Base-by-base conservation (phyloP, 2,797 vertebrate species). In the Huso huso region DNA sequence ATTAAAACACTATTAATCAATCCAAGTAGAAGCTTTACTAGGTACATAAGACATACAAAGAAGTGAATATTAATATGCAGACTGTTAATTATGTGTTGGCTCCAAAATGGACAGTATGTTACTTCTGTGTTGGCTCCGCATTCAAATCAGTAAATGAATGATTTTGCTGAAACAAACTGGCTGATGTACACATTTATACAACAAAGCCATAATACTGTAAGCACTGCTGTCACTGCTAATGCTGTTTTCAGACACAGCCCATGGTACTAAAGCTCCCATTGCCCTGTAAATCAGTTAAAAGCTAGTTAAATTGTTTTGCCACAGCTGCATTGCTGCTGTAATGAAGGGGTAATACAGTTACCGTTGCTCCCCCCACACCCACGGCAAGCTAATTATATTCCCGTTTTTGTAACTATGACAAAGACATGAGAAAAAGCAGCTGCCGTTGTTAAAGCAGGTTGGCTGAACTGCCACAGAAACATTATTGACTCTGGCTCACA, bases 211-310 rank as follows among this genome's bases (percentile, higher is more conserved):
- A 12, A 58, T 10, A 58, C 15, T n/a, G 11, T 12, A 58, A 58
- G 15, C 55, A 58, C 55, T 58, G 55, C 55, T 58, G 55, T n/a
- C 12, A 58, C 55, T 77, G 79, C 82, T 77, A 76, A 78, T 66
- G 71, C 67, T 23, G 71, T 78, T 69, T 74, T 70, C 73, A 70
- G 69, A 75, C 69, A 68, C 67, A 7, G 65, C 55, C 8, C 23
- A 15, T n/a, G 55, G 68, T 61, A 58, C 18, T 15, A n/a, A 12
- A 49, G 15, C 53, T 51, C 48, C 69, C 63, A 68, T 66, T 61
- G 58, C 74, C 64, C 75, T 69, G 71, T 64, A 37, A 48, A 72
- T 82, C 80, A 78, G 82, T 79, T 72, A 68, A n/a, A 71, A 71
- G 68, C 71, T 10, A 71, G 64, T 74, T 69, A 75, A 72, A 61